Evolutionary conservation across 1,140 invertebrate genomes (phyloP).

Genomic region (Brachionus rotundiformis): DNA sequence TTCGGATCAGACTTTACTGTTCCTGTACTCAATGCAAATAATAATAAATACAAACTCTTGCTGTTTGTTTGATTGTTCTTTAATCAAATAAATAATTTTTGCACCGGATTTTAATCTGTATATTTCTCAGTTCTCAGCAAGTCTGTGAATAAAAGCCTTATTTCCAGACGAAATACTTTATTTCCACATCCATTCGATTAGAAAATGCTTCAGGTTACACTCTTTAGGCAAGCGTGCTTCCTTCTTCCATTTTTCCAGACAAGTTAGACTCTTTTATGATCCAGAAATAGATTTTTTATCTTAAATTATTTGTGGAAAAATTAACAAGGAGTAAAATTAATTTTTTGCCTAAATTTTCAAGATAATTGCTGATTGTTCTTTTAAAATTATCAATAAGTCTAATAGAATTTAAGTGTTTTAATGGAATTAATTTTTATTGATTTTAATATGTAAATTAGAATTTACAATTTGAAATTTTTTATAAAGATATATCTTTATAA

Average conservation of each 20-base stretch:
- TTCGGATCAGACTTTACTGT: not conserved
- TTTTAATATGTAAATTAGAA: no score
- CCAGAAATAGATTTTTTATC: not conserved
- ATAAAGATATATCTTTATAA: no score
- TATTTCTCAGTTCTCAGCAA: not conserved
- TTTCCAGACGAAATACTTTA: not conserved
- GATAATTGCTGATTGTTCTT: no score
- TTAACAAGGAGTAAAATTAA: not conserved
- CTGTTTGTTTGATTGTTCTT: conserved; percentile 1
- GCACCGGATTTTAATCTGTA: not conserved
- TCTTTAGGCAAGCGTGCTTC: not conserved
- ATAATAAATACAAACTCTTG: not conserved
- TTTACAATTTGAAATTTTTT: no score
- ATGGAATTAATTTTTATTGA: not conserved
- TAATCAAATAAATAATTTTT: not conserved
- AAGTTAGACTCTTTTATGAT: no score
- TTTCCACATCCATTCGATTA: not conserved
- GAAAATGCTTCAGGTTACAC: not conserved
- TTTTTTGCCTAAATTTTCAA: not conserved
- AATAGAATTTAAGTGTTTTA: not conserved
- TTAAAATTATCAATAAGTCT: not conserved
- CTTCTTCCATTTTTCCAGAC: no score
- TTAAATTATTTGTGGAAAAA: not conserved
- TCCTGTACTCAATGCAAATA: not conserved
- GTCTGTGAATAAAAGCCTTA: not conserved